Evolutionary conservation across 2,797 vertebrate genomes (phyloP).

Genomic region (Intellagama lesueurii): DNA sequence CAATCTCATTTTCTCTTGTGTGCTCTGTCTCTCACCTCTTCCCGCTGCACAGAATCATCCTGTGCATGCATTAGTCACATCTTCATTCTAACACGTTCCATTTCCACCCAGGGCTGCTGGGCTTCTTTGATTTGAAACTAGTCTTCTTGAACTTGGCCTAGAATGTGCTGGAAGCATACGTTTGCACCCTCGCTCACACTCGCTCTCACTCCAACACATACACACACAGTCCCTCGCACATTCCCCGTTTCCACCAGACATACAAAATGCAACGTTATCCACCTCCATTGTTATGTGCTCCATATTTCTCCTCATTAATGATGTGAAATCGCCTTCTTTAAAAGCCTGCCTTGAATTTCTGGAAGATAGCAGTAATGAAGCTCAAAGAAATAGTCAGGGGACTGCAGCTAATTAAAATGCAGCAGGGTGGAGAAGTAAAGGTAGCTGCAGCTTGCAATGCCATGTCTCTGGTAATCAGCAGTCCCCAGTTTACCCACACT

Average conservation of each 20-base stretch:
- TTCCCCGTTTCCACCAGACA: neutral
- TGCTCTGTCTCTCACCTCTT: neutral
- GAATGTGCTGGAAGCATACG: neutral
- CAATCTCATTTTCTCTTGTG: neutral
- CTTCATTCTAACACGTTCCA: neutral
- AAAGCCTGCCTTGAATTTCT: slow-evolving; percentile 73
- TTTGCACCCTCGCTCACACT: neutral
- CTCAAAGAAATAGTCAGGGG: slow-evolving; percentile 80
- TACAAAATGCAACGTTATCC: slow-evolving; percentile 56
- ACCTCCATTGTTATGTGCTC: slow-evolving; percentile 65
- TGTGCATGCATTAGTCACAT: neutral
- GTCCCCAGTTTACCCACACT: slow-evolving; percentile 80
- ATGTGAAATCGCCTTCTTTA: slow-evolving; percentile 57
- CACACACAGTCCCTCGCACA: neutral
- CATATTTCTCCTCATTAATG: slow-evolving; percentile 76
- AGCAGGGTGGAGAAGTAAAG: slow-evolving; percentile 78
- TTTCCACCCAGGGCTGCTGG: neutral
- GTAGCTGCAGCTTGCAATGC: slow-evolving; percentile 74
- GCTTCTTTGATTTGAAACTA: neutral
- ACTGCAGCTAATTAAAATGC: slow-evolving; percentile 87
- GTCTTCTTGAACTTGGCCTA: neutral
- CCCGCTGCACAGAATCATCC: neutral
- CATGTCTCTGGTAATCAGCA: slow-evolving; percentile 81
- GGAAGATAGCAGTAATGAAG: slow-evolving; percentile 80
- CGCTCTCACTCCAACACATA: neutral